Evolutionary conservation across 2,888 invertebrate genomes (phyloP).

Genomic region (Pimpla rufipes): DNA sequence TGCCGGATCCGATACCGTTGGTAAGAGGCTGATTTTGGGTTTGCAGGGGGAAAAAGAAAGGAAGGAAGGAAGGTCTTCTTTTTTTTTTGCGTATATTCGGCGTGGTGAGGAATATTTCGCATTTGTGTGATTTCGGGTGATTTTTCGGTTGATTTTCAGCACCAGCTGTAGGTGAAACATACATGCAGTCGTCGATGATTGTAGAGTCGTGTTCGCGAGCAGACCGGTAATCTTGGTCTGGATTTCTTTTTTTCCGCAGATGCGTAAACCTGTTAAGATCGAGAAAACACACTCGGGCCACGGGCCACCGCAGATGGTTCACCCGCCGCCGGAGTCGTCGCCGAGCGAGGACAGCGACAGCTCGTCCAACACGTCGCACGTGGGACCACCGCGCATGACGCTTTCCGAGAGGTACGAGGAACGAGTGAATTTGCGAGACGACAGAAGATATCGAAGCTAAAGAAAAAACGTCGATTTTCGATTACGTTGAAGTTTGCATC

Average conservation of each 20-base stretch:
- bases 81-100: background rate
- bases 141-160: too few species aligned
- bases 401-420: constrained; percentile 89
- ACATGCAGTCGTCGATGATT: too few species aligned
- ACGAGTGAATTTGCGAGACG: too few species aligned
- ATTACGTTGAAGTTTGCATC: too few species aligned
- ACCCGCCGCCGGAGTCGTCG: constrained; percentile 86
- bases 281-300: constrained; percentile 82
- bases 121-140: too few species aligned
- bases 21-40: constrained; percentile 74
- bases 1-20: constrained; percentile 83
- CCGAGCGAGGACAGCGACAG: constrained; percentile 88
- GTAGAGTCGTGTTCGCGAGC: too few species aligned
- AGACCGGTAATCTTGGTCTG: background rate
- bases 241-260: constrained; percentile 76
- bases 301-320: constrained; percentile 76
- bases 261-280: constrained; percentile 83
- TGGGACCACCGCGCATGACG: constrained; percentile 89
- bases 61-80: too few species aligned
- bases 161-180: too few species aligned
- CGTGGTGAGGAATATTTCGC: too few species aligned
- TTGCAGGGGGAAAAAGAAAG: background rate
- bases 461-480: too few species aligned
- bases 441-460: too few species aligned
- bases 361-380: constrained; percentile 87